Evolutionary conservation across 2,113 vertebrate genomes (phyloP).

Genomic region (Microtus oregoni): DNA sequence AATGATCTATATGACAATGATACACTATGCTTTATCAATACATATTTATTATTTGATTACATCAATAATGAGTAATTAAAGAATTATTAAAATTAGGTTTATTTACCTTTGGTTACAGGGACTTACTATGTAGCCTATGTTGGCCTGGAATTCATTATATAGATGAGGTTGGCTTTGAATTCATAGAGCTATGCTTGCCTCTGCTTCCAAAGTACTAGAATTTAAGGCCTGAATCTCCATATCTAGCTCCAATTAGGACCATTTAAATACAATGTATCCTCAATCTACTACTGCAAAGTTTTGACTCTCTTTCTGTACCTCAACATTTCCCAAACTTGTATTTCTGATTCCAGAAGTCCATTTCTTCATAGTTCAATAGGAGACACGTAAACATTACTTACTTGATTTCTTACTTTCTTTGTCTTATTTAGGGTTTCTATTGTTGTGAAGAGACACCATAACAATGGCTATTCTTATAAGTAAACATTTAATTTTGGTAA

Average conservation of each 20-base stretch:
- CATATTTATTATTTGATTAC: not conserved
- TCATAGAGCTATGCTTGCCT: not conserved
- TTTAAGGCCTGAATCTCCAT: not conserved
- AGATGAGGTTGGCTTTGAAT: not conserved
- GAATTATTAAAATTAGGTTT: not conserved
- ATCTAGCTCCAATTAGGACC: not conserved
- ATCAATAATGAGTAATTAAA: constrained; percentile 21
- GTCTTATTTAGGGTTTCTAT: not conserved
- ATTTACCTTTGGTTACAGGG: not conserved
- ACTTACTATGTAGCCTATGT: not conserved
- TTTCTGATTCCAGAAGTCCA: not conserved
- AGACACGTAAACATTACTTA: not conserved
- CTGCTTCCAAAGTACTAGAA: too few relatives aligned
- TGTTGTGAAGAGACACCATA: not conserved
- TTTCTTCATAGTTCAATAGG: not conserved
- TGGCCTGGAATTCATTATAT: too few relatives aligned
- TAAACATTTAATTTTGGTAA: not conserved
- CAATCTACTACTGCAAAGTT: not conserved
- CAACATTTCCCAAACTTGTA: not conserved
- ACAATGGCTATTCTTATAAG: not conserved
- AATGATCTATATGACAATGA: not conserved
- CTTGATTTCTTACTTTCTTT: not conserved
- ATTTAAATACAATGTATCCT: not conserved
- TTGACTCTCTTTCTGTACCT: not conserved
- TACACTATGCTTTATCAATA: not conserved